phyloP scores from a whole-genome alignment of 2,113 vertebrate genomes.

The Noctilio leporinus region DNA sequence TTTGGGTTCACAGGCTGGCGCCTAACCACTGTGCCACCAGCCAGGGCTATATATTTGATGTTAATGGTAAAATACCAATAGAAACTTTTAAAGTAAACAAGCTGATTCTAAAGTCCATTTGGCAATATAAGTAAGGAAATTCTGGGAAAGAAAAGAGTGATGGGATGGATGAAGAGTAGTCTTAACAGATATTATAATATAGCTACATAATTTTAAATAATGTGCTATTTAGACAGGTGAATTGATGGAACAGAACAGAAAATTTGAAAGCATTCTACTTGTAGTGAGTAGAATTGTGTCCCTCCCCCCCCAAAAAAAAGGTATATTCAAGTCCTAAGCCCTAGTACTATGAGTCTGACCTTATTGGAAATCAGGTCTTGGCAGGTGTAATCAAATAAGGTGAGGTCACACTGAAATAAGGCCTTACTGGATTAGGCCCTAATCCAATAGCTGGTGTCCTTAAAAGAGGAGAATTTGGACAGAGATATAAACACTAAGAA shows the following conservation, averaged over 20 bases:
- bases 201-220: neutral
- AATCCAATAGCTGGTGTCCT: neutral
- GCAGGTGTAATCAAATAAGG: neutral
- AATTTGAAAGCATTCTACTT: neutral
- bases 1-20: too few species aligned
- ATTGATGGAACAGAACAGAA: neutral
- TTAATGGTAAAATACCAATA: neutral
- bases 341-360: neutral
- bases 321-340: neutral
- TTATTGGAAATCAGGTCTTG: neutral
- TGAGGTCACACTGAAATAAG: neutral
- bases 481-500: neutral
- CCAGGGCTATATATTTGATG: neutral
- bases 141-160: neutral
- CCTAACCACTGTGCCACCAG: too few species aligned
- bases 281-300: neutral
- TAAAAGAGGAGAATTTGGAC: neutral
- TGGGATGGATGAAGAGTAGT: neutral
- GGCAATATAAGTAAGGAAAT: neutral
- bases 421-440: neutral
- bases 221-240: neutral
- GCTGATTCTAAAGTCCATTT: conserved; percentile 7
- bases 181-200: neutral
- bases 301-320: neutral
- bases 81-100: neutral